A percentile compares a stretch with the other conserved stretches of the same genome.
Evolutionary conservation across 2,113 vertebrate genomes (phyloP).

Genomic region (Eidolon helvum): DNA sequence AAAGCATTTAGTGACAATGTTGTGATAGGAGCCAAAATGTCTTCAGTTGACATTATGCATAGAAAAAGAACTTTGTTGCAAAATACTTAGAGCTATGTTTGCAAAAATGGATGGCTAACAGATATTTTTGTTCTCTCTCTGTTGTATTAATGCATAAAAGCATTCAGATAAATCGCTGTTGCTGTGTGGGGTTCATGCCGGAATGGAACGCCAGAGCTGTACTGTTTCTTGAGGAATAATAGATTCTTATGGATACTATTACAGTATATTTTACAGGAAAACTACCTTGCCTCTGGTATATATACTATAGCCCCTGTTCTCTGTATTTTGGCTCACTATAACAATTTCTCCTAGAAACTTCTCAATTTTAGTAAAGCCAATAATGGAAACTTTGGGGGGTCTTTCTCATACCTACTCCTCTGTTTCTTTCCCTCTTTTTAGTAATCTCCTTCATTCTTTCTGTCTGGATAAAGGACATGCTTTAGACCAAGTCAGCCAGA

Average conservation of each 20-base stretch:
- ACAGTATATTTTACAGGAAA: not conserved
- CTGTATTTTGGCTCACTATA: not conserved
- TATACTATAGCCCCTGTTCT: not conserved
- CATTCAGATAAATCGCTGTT: not conserved
- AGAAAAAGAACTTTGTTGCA: conserved; percentile 30
- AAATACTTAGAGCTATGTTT: conserved; percentile 44
- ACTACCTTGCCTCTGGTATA: not conserved
- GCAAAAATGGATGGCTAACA: not conserved
- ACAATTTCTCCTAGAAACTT: not conserved
- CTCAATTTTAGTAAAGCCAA: not conserved
- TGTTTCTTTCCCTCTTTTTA: not conserved
- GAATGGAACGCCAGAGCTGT: not conserved
- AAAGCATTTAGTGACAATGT: conserved; percentile 52
- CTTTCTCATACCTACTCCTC: not conserved
- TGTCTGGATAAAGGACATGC: not conserved
- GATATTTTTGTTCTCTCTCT: conserved; percentile 21
- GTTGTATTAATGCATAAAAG: not conserved
- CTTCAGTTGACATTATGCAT: conserved; percentile 22
- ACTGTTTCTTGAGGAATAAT: not conserved
- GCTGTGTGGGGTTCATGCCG: not conserved
- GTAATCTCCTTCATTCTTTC: not conserved
- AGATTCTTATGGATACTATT: not conserved
- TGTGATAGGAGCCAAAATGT: conserved; percentile 56
- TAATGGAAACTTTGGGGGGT: not conserved
- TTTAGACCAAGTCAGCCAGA: not conserved